Base-by-base conservation (phyloP, 2,888 invertebrate genomes). In the Dexiosoma caninum region DNA sequence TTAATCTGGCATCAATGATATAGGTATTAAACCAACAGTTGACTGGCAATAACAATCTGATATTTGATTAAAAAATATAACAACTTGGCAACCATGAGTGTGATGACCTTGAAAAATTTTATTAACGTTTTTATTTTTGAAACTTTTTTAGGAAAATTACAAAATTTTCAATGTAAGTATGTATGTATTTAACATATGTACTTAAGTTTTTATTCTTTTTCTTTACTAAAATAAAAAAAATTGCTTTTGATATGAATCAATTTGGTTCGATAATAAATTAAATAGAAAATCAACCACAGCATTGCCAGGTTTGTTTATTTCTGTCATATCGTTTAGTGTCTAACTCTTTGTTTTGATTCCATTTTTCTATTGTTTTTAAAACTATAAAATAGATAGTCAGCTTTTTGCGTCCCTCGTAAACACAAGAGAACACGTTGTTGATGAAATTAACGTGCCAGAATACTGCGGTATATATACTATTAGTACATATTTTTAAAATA, bases 361-460 rank as follows among this genome's bases (percentile, higher is more conserved):
- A 14, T 1, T 1, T 46, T 23, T 35, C 16, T 57, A 7, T n/a
- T 16, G 7, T 27, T 46, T 32, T 1, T 62, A 35, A 12, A 6
- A 53, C 1, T 8, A 53, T 27, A 27, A 27, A 27, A 5, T 27
- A 5, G 3, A 6, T 6, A 66, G n/a, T 19, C 64, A 71, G 49
- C 70, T 57, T 64, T 32, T 19, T n/a, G 4, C 4, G n/a, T n/a
- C n/a, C n/a, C n/a, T n/a, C n/a, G n/a, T n/a, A n/a, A 27, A 27
- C 27, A 27, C 27, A 27, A 27, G 6, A 2, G 44, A 72, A 44
- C 32, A 21, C 6, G 0, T 42, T 69, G 2, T 49, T 66, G 32
- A 53, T 46, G 44, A 53, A 64, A 53, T 81, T 77, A 78, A 71
- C 51, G 53, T 78, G 64, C 16, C 21, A n/a, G n/a, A n/a, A n/a